Conservation (phyloP, 1,140 invertebrate genomes). For the Bombyx mandarina region DNA sequence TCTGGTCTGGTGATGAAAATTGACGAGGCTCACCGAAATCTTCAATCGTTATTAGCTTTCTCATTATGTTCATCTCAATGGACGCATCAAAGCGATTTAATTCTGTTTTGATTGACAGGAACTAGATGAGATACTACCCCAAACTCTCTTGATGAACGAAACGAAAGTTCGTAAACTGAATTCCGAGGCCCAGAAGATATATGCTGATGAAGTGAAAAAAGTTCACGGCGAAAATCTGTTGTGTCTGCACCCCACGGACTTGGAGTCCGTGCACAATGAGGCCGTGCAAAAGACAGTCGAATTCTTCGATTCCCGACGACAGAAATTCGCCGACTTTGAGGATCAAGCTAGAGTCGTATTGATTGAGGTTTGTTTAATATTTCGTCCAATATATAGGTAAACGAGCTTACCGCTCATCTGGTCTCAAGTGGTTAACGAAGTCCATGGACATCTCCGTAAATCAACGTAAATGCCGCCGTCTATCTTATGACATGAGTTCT, state of each 20-base stretch:
- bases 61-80: too few species aligned
- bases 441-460: too few species aligned
- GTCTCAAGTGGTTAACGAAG: too few species aligned
- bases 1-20: too few species aligned
- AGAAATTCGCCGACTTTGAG: neutral
- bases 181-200: neutral
- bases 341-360: constrained; percentile 2
- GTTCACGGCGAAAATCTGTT: constrained; percentile 1
- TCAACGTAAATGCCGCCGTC: too few species aligned
- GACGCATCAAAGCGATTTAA: too few species aligned
- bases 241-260: constrained; percentile 2
- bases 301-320: neutral
- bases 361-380: neutral
- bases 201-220: neutral
- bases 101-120: constrained; percentile 2
- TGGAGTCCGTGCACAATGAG: neutral
- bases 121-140: constrained; percentile 1
- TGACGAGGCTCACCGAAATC: too few species aligned
- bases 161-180: neutral
- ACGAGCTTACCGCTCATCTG: too few species aligned
- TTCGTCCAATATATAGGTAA: neutral
- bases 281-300: neutral
- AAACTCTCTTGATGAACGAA: constrained; percentile 7
- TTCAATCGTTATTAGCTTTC: too few species aligned
- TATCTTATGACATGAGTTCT: too few species aligned